Percentiles rank a stretch among this genome's conserved stretches.
Conservation (phyloP, 2,888 invertebrate species). For the Hemicrepidius hirtus region DNA sequence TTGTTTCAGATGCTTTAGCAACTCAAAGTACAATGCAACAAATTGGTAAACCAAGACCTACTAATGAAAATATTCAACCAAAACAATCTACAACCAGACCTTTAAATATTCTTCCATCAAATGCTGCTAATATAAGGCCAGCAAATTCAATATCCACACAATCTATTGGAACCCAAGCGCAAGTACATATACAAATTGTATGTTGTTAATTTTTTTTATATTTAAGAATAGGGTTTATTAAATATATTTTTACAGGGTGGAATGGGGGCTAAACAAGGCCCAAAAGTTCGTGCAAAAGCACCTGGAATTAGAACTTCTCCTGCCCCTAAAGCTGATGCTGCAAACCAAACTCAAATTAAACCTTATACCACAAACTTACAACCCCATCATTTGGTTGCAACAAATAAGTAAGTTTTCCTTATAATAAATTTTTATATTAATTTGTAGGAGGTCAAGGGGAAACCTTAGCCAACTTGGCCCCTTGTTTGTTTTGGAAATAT, state of each 20-base stretch:
- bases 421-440: slow-evolving; percentile 23
- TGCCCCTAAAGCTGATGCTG: slow-evolving; percentile 85
- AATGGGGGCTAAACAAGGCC: slow-evolving; percentile 74
- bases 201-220: slow-evolving; percentile 32
- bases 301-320: slow-evolving; percentile 80
- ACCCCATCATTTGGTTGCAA: slow-evolving; percentile 73
- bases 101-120: slow-evolving; percentile 72
- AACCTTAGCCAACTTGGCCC: background rate
- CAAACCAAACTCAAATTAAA: slow-evolving; percentile 81
- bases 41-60: slow-evolving; percentile 73
- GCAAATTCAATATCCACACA: slow-evolving; percentile 91
- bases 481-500: slow-evolving; percentile 16
- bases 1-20: slow-evolving; percentile 67
- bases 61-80: slow-evolving; percentile 75
- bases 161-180: slow-evolving; percentile 77
- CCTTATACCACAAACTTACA: slow-evolving; percentile 72
- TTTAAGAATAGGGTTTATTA: background rate
- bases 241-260: slow-evolving; percentile 53
- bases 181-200: slow-evolving; percentile 68
- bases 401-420: slow-evolving; percentile 72
- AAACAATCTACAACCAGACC: slow-evolving; percentile 71
- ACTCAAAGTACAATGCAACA: slow-evolving; percentile 72
- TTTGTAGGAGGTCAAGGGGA: no score
- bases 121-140: slow-evolving; percentile 80
- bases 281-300: slow-evolving; percentile 82